These are phyloP conservation scores for Argentina silus DNA, from an alignment of 2,797 vertebrate genomes.

Conservation along the genomic window DNA sequence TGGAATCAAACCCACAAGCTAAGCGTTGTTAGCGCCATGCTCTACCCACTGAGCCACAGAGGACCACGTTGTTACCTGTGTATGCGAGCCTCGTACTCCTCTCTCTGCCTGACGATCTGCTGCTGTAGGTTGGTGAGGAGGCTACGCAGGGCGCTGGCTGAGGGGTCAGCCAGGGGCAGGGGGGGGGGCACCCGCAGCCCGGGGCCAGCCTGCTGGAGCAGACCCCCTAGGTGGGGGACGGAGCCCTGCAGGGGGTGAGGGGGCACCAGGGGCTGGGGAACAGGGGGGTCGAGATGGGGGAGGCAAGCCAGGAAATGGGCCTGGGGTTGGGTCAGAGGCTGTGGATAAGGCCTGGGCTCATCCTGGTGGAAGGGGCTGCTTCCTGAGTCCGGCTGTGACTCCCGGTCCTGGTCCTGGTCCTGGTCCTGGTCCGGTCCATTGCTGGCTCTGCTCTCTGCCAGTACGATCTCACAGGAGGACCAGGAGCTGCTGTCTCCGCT, in stretches of 20 bases:
- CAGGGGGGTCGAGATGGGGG: conserved; percentile 28
- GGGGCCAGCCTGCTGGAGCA: conserved; percentile 18
- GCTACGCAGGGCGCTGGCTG: conserved; percentile 68
- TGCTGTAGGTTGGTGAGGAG: conserved; percentile 74
- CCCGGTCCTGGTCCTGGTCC: conserved; percentile 28
- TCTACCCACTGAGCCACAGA: too few species aligned
- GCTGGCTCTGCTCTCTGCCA: conserved; percentile 39
- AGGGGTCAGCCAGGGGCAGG: conserved; percentile 66
- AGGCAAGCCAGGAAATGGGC: conserved; percentile 10
- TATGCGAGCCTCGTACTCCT: conserved; percentile 71
- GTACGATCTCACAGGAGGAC: conserved; percentile 69
- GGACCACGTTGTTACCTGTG: conserved; percentile 72
- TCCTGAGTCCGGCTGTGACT: conserved; percentile 52
- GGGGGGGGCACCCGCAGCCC: conserved; percentile 63
- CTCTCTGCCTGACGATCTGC: conserved; percentile 72
- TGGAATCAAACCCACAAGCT: too few species aligned
- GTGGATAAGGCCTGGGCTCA: conserved; percentile 24
- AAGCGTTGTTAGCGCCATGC: too few species aligned
- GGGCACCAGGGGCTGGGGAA: conserved; percentile 39
- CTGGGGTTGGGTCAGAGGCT: conserved; percentile 20
- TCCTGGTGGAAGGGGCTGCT: conserved; percentile 35
- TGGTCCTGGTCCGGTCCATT: conserved; percentile 38
- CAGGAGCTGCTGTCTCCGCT: conserved; percentile 59
- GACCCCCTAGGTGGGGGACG: conserved; percentile 29
- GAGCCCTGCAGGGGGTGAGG: conserved; percentile 24